Conservation (phyloP, 2,888 invertebrate genomes). For the Belgica antarctica region DNA sequence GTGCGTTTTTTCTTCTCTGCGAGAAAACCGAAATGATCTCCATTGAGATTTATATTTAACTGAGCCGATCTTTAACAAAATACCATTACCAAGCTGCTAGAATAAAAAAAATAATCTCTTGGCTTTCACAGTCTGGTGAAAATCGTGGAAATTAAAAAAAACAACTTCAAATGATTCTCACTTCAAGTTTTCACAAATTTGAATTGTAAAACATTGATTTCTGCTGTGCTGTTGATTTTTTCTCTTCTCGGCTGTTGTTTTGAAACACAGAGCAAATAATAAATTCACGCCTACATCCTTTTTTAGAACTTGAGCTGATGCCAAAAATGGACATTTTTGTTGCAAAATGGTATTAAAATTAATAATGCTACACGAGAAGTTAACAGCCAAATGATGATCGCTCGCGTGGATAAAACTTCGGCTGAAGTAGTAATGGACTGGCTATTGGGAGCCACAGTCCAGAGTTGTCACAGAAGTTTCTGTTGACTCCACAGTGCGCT, state of each 20-base stretch:
- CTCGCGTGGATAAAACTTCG: too few relatives aligned
- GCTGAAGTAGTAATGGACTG: too few relatives aligned
- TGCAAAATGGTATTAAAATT: constrained; percentile 43
- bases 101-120: too few relatives aligned
- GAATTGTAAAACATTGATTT: neutral
- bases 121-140: too few relatives aligned
- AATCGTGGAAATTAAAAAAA: neutral
- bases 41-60: neutral
- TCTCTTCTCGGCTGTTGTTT: neutral
- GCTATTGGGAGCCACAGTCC: too few relatives aligned
- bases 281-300: constrained; percentile 39
- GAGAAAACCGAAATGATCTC: neutral
- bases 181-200: neutral
- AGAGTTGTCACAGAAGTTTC: too few relatives aligned
- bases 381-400: neutral
- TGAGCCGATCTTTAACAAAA: neutral
- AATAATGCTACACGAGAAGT: constrained; percentile 32
- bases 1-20: neutral
- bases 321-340: constrained; percentile 42
- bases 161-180: too few relatives aligned
- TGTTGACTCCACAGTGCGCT: too few relatives aligned
- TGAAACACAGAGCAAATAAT: constrained; percentile 23
- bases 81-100: too few relatives aligned
- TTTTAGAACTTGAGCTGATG: constrained; percentile 41
- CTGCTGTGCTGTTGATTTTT: constrained; percentile 5